Percentiles rank a stretch among this genome's conserved stretches.
Evolutionary conservation across 2,797 vertebrate genomes (phyloP).

Genomic region (Nannoperca australis): DNA sequence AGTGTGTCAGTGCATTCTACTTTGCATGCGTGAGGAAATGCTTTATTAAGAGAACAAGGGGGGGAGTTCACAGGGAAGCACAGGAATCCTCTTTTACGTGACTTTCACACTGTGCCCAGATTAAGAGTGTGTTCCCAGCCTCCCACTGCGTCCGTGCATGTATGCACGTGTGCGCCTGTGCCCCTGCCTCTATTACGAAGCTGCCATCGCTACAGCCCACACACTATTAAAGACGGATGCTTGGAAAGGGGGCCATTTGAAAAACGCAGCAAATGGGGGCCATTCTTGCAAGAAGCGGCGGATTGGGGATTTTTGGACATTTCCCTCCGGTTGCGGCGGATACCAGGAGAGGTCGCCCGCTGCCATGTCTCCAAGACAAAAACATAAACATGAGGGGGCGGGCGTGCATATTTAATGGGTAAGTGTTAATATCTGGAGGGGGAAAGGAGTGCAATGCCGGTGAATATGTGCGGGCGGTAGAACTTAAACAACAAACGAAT

Average conservation of each 20-base stretch:
- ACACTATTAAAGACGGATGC: constrained; percentile 51
- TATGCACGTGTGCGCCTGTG: neutral
- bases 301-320: constrained; percentile 9
- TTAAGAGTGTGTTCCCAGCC: constrained; percentile 73
- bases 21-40: constrained; percentile 45
- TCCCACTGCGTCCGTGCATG: constrained; percentile 48
- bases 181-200: constrained; percentile 27
- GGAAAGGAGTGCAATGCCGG: constrained; percentile 52
- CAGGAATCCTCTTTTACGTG: constrained; percentile 71
- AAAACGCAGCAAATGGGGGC: constrained; percentile 40
- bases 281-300: constrained; percentile 2
- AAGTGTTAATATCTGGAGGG: constrained; percentile 76
- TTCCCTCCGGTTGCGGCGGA: constrained; percentile 27
- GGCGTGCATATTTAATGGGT: constrained; percentile 80
- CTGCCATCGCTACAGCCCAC: constrained; percentile 32
- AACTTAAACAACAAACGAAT: constrained; percentile 75
- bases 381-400: constrained; percentile 73
- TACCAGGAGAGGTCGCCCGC: constrained; percentile 38
- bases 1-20: constrained; percentile 1
- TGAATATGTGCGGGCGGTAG: constrained; percentile 55
- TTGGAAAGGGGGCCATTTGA: constrained; percentile 33
- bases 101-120: constrained; percentile 75
- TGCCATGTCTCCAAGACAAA: constrained; percentile 67
- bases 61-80: constrained; percentile 57
- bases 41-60: constrained; percentile 39